Evolutionary conservation across 1,140 invertebrate genomes (phyloP).

Genomic region (Saccostrea echinata): DNA sequence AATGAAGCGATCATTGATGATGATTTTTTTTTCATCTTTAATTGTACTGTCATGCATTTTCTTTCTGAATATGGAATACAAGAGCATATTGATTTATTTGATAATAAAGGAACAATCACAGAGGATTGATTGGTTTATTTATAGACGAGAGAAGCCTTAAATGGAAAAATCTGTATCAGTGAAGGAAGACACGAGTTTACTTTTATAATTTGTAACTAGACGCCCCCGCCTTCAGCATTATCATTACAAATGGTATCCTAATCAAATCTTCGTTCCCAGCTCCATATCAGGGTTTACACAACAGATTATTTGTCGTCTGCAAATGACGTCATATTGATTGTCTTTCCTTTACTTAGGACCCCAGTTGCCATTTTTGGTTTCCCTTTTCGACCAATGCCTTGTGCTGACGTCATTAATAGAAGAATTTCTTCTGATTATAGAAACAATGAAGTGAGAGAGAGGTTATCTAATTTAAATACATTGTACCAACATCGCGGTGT

Average conservation of each 20-base stretch:
- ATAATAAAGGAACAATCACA: no score
- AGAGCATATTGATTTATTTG: no score
- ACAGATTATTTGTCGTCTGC: not conserved
- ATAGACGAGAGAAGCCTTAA: no score
- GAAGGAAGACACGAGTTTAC: not conserved
- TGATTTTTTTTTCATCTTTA: no score
- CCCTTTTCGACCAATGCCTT: not conserved
- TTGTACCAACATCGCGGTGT: no score
- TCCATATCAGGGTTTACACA: not conserved
- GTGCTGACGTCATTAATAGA: not conserved
- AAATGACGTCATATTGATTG: constrained; percentile 25
- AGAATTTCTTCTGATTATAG: no score
- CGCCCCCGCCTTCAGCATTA: not conserved
- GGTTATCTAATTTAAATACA: no score
- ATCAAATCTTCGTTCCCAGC: not conserved
- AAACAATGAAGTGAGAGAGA: no score
- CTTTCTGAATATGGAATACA: not conserved
- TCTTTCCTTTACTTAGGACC: not conserved
- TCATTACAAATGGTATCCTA: not conserved
- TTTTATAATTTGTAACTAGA: not conserved
- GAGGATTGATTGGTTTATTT: no score
- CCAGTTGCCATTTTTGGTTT: not conserved
- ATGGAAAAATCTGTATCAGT: not conserved
- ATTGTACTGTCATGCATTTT: no score
- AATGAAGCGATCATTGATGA: no score